Percentiles rank a stretch among this genome's conserved stretches.
Conservation (phyloP, 1,140 invertebrate species). For the Maconellicoccus hirsutus region DNA sequence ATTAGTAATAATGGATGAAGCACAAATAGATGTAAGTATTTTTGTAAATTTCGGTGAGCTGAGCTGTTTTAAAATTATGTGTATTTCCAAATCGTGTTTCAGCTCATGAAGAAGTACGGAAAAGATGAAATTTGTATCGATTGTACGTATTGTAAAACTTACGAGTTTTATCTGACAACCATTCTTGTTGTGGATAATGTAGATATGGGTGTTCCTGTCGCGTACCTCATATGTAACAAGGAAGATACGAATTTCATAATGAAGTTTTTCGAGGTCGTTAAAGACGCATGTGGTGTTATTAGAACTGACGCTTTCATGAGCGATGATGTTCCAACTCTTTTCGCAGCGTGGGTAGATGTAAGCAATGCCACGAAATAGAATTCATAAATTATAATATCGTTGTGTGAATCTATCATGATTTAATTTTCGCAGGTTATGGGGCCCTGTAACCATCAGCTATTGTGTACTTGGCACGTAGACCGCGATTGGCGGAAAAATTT, state of each 20-base stretch:
- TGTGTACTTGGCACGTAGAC: background rate
- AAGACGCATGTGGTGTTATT: background rate
- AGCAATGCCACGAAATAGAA: no score
- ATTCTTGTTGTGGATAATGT: constrained; percentile 11
- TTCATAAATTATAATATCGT: no score
- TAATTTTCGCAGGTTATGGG: background rate
- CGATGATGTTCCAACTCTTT: background rate
- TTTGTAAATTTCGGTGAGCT: no score
- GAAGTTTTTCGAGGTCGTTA: background rate
- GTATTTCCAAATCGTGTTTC: no score
- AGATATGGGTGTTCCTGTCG: constrained; percentile 15
- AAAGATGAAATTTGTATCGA: background rate
- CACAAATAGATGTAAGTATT: background rate
- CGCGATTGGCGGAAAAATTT: background rate
- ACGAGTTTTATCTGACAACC: no score
- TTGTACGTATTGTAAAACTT: background rate
- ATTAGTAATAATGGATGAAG: background rate
- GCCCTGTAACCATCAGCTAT: background rate
- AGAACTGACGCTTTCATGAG: background rate
- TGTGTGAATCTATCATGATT: no score
- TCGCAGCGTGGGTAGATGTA: background rate
- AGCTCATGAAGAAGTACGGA: no score
- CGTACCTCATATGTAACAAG: constrained; percentile 8
- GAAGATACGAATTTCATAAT: background rate
- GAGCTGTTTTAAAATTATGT: no score